Base-by-base conservation (phyloP, 2,797 vertebrate genomes). In the Falco cherrug region DNA sequence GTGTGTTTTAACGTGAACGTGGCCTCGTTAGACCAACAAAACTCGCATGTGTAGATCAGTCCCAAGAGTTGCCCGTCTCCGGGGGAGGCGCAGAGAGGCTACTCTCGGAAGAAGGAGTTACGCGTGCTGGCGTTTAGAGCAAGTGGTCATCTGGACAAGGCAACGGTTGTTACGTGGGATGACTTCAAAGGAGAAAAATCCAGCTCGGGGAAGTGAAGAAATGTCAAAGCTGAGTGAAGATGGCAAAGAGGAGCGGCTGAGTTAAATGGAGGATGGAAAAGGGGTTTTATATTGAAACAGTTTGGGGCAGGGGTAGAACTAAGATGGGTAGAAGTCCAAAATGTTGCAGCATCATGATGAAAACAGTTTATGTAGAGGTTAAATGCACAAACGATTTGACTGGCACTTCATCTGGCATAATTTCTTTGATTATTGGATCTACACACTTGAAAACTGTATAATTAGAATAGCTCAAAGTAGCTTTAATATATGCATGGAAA, bases 291-390 rank as follows among this genome's bases (percentile, higher is more conserved):
- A 54, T 8, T 33, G 9, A 59, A 76, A 75, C n/a, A 68, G 35
- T 0, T 0, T 11, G 31, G 15, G 45, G 43, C 59, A 37, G 45
- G 39, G 24, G 13, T 8, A 43, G 16, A 91, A 14, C n/a, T 24
- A 5, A 22, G 50, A 59, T 48, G 37, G 13, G 25, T 7, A 37
- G 22, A 56, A 67, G 47, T 67, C n/a, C 57, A 61, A 35, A 59
- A 8, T 16, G 7, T 22, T 53, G 47, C 88, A 71, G 17, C 16
- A 33, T 51, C 8, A 7, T 45, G 18, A 41, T 59, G 41, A 41
- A 76, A 85, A 74, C 1, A 47, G 73, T 19, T 83, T 43, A 13
- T 5, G 6, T 61, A 26, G 54, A n/a, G 16, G 20, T 39, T 69
- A 69, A 76, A 41, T 37, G 54, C 63, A 68, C 24, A 9, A 16